phyloP scores from a whole-genome alignment of 2,888 invertebrate species.

The Tryphoninae sp. region DNA sequence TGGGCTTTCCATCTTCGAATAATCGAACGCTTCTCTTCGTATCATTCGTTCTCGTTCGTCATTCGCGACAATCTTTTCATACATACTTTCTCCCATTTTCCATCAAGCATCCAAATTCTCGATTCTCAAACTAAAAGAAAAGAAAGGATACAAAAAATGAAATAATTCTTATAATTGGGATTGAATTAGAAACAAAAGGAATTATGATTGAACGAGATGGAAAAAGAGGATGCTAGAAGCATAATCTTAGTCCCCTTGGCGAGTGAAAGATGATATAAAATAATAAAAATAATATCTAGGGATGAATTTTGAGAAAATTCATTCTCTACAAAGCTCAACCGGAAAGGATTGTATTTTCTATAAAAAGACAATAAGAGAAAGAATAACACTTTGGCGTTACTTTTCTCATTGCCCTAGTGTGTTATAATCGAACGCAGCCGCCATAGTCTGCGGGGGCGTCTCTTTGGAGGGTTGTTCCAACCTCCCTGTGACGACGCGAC shows the following conservation, averaged over 20 bases:
- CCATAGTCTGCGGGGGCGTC: constrained; percentile 54
- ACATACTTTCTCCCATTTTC: background rate
- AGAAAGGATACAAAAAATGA: too few species aligned
- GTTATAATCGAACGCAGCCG: constrained; percentile 22
- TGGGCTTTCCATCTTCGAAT: constrained; percentile 59
- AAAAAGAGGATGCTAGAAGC: too few species aligned
- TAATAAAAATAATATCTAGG: too few species aligned
- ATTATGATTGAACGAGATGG: too few species aligned
- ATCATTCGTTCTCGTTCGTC: constrained; percentile 39
- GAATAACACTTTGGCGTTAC: background rate
- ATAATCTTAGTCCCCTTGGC: too few species aligned
- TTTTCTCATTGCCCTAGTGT: background rate
- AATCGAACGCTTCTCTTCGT: constrained; percentile 56
- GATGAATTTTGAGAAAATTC: background rate
- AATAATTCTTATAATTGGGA: too few species aligned
- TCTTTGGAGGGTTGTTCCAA: constrained; percentile 52
- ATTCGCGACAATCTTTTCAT: background rate
- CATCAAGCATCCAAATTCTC: too few species aligned
- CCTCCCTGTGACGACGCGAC: constrained; percentile 37
- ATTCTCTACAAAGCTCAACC: background rate
- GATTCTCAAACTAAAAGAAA: too few species aligned
- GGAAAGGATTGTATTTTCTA: background rate
- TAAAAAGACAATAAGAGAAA: background rate
- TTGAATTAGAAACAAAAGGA: too few species aligned
- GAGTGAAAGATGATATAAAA: too few species aligned